A percentile compares a stretch with the other conserved stretches of the same genome.
These are phyloP conservation scores for Eufriesea mexicana DNA, from an alignment of 1,140 invertebrate species.

Conservation along the genomic window DNA sequence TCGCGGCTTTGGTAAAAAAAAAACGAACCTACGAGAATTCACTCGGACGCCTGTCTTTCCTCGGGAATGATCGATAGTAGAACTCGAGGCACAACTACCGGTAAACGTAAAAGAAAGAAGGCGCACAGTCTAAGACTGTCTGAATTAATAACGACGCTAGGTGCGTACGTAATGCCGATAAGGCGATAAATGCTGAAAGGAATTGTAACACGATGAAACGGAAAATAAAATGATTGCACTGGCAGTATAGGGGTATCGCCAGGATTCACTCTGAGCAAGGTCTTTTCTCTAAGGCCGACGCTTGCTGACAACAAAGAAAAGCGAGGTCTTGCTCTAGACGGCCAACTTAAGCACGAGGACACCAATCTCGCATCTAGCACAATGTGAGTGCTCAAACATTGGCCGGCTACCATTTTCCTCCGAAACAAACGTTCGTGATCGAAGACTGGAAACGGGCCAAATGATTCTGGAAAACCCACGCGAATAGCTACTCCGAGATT, in stretches of 20 bases:
- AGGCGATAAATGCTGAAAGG: slow-evolving; percentile 38
- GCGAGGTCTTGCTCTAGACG: slow-evolving; percentile 98
- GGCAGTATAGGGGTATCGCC: slow-evolving; percentile 90
- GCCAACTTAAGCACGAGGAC: slow-evolving; percentile 99
- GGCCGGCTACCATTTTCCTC: slow-evolving; percentile 54
- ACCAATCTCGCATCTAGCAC: slow-evolving; percentile 98
- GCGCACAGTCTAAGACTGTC: neutral
- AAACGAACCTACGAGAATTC: neutral
- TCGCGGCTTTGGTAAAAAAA: neutral
- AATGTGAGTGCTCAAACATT: slow-evolving; percentile 87
- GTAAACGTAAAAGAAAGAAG: neutral
- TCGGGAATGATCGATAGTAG: too few species aligned
- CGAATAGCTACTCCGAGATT: neutral
- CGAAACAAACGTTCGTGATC: slow-evolving; percentile 15
- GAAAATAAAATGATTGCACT: slow-evolving; percentile 81
- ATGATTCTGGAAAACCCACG: slow-evolving; percentile 7
- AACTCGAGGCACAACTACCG: neutral
- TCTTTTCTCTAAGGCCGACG: slow-evolving; percentile 96
- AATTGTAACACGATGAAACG: slow-evolving; percentile 72
- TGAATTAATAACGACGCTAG: slow-evolving; percentile 18
- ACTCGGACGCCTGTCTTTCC: neutral
- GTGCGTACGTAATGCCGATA: slow-evolving; percentile 2
- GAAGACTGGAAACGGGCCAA: slow-evolving; percentile 65
- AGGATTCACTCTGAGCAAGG: slow-evolving; percentile 98
- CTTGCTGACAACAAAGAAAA: slow-evolving; percentile 99